Base-by-base conservation (phyloP, 2,113 vertebrate genomes). In the Zeus faber region DNA sequence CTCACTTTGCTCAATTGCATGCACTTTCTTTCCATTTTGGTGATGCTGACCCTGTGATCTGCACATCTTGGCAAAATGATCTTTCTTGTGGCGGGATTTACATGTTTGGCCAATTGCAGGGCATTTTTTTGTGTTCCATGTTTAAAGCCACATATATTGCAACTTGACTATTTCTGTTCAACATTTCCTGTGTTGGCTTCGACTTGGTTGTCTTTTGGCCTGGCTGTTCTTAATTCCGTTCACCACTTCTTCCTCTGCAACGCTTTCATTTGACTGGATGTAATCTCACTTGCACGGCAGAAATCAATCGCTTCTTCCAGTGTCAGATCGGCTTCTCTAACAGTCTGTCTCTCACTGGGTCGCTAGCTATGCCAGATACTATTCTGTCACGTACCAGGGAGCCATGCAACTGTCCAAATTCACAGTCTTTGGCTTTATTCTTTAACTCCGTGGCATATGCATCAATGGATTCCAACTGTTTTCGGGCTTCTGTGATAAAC, bases 291-390 rank as follows among this genome's bases (percentile, higher is more conserved):
- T 21, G 52, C 44, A 27, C 37, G 13, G 22, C 33, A 56, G 4
- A 48, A 14, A 40, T 62, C 43, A 24, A 56, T 24, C 10, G 43
- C 44, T 27, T 50, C 50, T 6, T 41, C 5, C 17, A 65, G 23
- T 13, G 46, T 65, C 18, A 65, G 22, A 20, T 76, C 49, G 16
- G 35, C 67, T 39, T 63, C 49, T 62, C 57, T 62, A 55, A 16
- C n/a, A 61, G 31, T 51, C 56, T 58, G 26, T 16, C 41, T 50
- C 56, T 55, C 9, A 53, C 33, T 6, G 27, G 48, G 27, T 50
- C n/a, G 6, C 58, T 33, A 7, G 10, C 45, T 17, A 61, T 46
- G 20, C 31, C 56, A 35, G 24, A 56, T 2, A 54, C 44, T 18
- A 37, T 54, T 49, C 54, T 55, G 21, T 70, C 49, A n/a, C 2